These are phyloP conservation scores for Nipponia nippon DNA, from an alignment of 2,113 vertebrate species.

Conservation along the genomic window DNA sequence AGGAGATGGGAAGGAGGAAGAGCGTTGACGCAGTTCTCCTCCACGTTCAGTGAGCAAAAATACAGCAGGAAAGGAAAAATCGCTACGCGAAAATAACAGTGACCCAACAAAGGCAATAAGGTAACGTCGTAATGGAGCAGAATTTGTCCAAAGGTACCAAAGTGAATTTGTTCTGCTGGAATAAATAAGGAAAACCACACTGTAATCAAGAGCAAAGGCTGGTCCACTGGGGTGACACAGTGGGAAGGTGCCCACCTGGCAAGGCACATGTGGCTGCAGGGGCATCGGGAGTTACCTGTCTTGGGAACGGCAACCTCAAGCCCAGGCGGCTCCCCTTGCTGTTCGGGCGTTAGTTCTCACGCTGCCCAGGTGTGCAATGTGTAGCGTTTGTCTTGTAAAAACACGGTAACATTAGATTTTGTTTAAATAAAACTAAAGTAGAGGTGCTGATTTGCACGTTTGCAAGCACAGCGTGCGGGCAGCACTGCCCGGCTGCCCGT, in stretches of 20 bases:
- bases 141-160: background rate
- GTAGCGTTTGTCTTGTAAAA: background rate
- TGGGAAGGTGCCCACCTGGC: no score
- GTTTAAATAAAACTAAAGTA: rapidly evolving
- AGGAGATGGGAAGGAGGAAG: background rate
- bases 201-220: background rate
- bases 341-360: background rate
- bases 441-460: rapidly evolving
- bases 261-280: background rate
- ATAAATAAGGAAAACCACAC: background rate
- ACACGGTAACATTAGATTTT: rapidly evolving
- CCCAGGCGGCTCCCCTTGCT: background rate
- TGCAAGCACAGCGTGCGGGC: background rate
- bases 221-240: background rate
- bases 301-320: background rate
- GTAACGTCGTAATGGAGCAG: rapidly evolving
- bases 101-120: background rate
- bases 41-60: background rate
- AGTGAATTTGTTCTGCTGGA: background rate
- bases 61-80: background rate
- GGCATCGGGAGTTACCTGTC: background rate
- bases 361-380: rapidly evolving
- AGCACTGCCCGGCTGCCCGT: rapidly evolving
- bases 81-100: rapidly evolving
- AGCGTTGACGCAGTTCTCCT: background rate